Conservation (phyloP, 2,113 vertebrate genomes). For the Sialia sialis region DNA sequence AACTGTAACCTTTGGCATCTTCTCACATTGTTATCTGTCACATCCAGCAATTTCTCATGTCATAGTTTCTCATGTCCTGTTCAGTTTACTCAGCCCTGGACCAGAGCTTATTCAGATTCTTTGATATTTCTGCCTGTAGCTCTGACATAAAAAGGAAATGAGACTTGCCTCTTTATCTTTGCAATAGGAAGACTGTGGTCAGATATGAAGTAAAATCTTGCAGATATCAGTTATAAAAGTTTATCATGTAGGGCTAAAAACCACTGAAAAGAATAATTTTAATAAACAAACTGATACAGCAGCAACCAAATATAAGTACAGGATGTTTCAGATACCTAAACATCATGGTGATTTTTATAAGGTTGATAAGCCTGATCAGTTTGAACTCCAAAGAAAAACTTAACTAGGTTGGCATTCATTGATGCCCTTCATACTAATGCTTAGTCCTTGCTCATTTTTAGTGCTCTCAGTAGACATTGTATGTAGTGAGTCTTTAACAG, state of each 20-base stretch:
- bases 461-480: neutral
- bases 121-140: neutral
- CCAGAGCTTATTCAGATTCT: neutral
- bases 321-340: neutral
- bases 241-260: neutral
- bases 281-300: neutral
- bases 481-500: neutral
- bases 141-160: neutral
- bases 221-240: neutral
- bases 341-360: neutral
- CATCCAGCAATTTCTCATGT: neutral
- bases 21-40: neutral
- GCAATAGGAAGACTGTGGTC: neutral
- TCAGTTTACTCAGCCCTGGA: neutral
- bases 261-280: neutral
- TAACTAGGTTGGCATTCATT: neutral
- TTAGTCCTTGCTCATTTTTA: neutral
- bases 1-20: neutral
- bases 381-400: neutral
- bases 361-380: neutral
- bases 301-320: neutral
- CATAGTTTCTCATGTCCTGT: neutral
- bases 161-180: neutral
- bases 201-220: neutral
- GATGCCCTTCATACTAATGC: neutral